Percentiles rank a stretch among this genome's conserved stretches.
Evolutionary conservation across 2,797 vertebrate genomes (phyloP).

Genomic region (Poeciliopsis presidionis): DNA sequence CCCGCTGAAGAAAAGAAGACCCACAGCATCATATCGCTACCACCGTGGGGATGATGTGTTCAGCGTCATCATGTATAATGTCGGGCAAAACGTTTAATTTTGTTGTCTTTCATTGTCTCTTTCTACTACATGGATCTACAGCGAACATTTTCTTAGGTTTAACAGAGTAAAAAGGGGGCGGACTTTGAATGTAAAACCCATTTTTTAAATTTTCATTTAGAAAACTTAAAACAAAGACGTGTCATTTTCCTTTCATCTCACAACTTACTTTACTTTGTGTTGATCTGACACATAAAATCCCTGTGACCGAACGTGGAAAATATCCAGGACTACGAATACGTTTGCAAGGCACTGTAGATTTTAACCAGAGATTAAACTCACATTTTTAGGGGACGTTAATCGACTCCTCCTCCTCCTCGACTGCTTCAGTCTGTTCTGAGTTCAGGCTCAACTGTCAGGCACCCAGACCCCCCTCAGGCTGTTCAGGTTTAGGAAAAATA

Average conservation of each 20-base stretch:
- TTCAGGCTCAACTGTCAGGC: slow-evolving; percentile 57
- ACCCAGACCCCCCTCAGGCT: slow-evolving; percentile 59
- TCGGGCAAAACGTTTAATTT: background rate
- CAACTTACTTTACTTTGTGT: background rate
- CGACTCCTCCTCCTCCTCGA: slow-evolving; percentile 8
- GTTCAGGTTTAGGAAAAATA: slow-evolving; percentile 56
- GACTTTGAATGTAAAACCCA: background rate
- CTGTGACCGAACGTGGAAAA: background rate
- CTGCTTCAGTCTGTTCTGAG: slow-evolving; percentile 31
- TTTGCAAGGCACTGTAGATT: background rate
- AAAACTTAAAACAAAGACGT: background rate
- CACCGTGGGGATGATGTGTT: background rate
- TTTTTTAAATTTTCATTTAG: background rate
- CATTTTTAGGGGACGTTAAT: slow-evolving; percentile 28
- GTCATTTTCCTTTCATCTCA: background rate
- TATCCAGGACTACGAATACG: background rate
- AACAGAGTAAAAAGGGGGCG: background rate
- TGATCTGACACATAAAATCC: background rate
- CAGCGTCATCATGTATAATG: background rate
- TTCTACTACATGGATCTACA: background rate
- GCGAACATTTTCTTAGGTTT: background rate
- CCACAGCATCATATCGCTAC: background rate
- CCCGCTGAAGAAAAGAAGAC: background rate
- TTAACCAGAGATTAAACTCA: slow-evolving; percentile 43
- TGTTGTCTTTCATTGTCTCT: background rate